These are phyloP conservation scores for Aphidius ervi DNA, from an alignment of 1,140 invertebrate species.

Conservation along the genomic window DNA sequence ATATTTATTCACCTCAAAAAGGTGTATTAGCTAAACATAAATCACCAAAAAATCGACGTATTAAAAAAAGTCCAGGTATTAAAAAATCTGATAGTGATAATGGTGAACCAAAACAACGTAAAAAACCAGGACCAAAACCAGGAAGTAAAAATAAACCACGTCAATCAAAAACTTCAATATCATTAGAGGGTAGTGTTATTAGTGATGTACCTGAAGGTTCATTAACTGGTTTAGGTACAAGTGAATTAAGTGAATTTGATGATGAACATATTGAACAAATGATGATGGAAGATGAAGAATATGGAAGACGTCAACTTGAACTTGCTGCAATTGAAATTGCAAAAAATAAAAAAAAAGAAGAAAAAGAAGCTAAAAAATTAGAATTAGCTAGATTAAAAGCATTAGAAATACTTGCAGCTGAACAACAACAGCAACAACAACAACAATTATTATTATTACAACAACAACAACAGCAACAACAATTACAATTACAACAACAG, in stretches of 20 bases:
- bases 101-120: constrained; percentile 42
- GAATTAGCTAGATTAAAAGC: constrained; percentile 59
- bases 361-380: constrained; percentile 57
- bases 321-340: constrained; percentile 55
- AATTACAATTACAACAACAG: too few relatives aligned
- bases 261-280: constrained; percentile 59
- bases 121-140: constrained; percentile 50
- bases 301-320: constrained; percentile 56
- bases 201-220: constrained; percentile 38
- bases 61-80: constrained; percentile 41
- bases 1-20: constrained; percentile 50
- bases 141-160: constrained; percentile 48
- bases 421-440: constrained; percentile 32
- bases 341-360: constrained; percentile 58
- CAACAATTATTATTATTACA: too few relatives aligned
- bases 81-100: constrained; percentile 38
- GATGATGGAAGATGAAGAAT: constrained; percentile 64
- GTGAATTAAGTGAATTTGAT: constrained; percentile 55
- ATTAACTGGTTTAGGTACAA: constrained; percentile 43
- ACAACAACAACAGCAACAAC: too few relatives aligned
- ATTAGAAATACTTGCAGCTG: constrained; percentile 46
- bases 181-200: constrained; percentile 33
- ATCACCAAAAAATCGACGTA: constrained; percentile 39
- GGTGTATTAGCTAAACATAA: constrained; percentile 38
- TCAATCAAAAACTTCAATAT: constrained; percentile 25